Base-by-base conservation (phyloP, 2,113 vertebrate genomes). In the Parus major region DNA sequence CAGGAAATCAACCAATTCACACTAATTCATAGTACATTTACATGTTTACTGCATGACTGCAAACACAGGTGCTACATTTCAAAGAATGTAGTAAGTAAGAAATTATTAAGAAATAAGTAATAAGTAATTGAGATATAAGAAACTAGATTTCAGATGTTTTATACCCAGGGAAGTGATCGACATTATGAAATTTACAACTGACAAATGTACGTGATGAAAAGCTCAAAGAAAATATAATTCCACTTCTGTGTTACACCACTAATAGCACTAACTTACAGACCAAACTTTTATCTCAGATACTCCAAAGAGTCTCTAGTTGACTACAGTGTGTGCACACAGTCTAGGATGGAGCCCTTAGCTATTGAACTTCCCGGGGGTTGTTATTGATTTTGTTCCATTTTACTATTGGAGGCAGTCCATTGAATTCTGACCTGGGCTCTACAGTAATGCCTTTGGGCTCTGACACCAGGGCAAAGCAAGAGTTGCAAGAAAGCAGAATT, bases 351-450 rank as follows among this genome's bases (percentile, higher is more conserved):
- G 64, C 42, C 70, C 88, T 91, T 85, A 96, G 55, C 71, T 65
- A 76, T 63, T 92, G 65, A 92, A 94, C 42, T 94, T 97, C 86
- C 85, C 78, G 20, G 50, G 46, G 21, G 13, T 16, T 73, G 21
- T 23, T 73, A 66, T 41, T 75, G 27, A 25, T 73, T 96, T 91
- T 79, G 35, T 80, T 91, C 80, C 77, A 46, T 84, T 91, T 95
- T 88, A n/a, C 7, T 84, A 14, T 36, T 80, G 76, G 49, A 93
- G 44, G 33, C 64, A 84, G 52, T 88, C 75, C 93, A 96, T 13
- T 7, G 5, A 91, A 80, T 81, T 80, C 68, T 94, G 84, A 73
- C 53, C 55, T 66, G 42, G 33, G 18, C 33, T 86, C 55, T 88
- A 50, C 33, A 66, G 15, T 35, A 69, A 61, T 46, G 42, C 57